Conservation (phyloP, 2,113 vertebrate genomes). For the Formicarius rufipectus region DNA sequence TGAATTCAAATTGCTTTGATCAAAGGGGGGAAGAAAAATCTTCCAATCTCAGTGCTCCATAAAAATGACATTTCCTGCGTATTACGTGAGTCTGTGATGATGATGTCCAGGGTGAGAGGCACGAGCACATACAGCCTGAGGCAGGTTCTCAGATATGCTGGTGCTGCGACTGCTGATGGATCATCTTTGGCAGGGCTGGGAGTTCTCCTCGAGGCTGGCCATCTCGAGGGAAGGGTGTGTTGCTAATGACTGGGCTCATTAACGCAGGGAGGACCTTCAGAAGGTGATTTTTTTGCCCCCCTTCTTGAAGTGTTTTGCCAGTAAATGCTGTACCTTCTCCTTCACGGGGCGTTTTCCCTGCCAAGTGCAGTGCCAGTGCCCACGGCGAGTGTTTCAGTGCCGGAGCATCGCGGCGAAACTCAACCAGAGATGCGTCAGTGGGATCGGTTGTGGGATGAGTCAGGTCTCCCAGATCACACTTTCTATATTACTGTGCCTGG, state of each 20-base stretch:
- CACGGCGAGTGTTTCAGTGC: background rate
- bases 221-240: background rate
- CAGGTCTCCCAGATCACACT: background rate
- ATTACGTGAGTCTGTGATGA: background rate
- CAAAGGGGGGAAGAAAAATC: background rate
- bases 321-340: background rate
- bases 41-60: background rate
- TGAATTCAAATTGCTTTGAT: background rate
- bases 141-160: background rate
- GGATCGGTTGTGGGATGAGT: slow-evolving; percentile 53
- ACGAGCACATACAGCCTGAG: background rate
- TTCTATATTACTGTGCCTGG: slow-evolving; percentile 52
- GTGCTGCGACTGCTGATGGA: background rate
- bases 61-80: background rate
- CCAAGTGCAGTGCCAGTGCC: background rate
- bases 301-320: background rate
- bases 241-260: background rate
- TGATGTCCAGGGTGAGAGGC: background rate
- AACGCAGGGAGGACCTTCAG: background rate
- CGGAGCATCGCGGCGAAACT: background rate
- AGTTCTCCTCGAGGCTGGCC: background rate
- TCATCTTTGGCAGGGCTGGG: background rate
- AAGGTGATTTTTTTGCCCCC: background rate
- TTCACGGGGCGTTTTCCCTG: background rate
- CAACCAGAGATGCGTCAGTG: slow-evolving; percentile 9